Percentiles rank a stretch among this genome's conserved stretches.
phyloP scores from a whole-genome alignment of 2,113 vertebrate genomes.

The Lanius collurio region DNA sequence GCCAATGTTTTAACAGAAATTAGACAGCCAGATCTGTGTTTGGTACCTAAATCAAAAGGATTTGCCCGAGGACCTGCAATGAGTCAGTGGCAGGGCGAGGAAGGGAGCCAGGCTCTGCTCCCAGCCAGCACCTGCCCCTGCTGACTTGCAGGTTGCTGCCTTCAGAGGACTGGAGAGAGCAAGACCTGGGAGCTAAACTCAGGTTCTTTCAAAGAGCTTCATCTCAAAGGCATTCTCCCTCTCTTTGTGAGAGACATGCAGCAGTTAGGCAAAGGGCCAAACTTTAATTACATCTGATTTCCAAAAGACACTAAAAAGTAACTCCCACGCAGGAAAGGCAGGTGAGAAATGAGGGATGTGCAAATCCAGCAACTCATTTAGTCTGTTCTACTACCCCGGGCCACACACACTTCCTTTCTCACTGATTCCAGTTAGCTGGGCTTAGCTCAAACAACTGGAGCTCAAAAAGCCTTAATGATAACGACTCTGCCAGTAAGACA shows the following conservation, averaged over 20 bases:
- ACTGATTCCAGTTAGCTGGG: not conserved
- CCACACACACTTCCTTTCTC: not conserved
- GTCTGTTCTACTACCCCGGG: not conserved
- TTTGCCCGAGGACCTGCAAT: not conserved
- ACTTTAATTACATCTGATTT: not conserved
- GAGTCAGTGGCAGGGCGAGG: constrained; percentile 14
- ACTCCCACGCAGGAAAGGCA: not conserved
- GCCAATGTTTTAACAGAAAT: constrained; percentile 31
- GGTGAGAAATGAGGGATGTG: not conserved
- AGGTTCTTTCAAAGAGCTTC: not conserved
- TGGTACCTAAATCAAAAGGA: constrained; percentile 50
- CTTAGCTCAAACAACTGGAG: not conserved
- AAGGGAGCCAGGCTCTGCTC: not conserved
- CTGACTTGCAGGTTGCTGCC: not conserved
- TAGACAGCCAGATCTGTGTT: constrained; percentile 31
- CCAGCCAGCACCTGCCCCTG: not conserved
- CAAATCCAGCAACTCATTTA: not conserved
- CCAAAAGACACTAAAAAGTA: not conserved
- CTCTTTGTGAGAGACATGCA: not conserved
- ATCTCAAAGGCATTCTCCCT: not conserved
- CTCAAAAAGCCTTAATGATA: not conserved
- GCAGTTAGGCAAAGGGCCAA: not conserved
- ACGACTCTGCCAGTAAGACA: not conserved
- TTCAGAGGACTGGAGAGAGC: not conserved
- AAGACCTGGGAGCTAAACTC: not conserved